Conservation (phyloP, 2,113 vertebrate genomes). For the Australoheros scitulus region DNA sequence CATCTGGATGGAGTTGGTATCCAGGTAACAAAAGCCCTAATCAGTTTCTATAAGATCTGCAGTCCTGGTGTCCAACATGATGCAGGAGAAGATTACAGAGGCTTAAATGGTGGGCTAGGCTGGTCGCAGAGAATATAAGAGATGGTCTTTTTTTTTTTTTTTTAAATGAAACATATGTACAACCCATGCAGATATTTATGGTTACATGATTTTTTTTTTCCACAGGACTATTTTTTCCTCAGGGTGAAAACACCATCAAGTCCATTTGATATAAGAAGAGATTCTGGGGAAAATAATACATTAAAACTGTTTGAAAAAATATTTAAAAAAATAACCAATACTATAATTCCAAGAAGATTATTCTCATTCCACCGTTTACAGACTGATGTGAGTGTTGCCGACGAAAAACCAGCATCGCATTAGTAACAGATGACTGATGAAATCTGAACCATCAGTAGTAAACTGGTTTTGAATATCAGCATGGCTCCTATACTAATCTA, state of each 20-base stretch:
- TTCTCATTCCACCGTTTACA: constrained; percentile 15
- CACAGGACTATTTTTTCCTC: background rate
- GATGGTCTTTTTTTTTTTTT: too few relatives aligned
- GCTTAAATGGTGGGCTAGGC: background rate
- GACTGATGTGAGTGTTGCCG: constrained; percentile 16
- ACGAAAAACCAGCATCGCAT: constrained; percentile 22
- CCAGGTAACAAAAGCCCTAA: constrained; percentile 73
- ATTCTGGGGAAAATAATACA: background rate
- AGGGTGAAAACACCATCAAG: background rate
- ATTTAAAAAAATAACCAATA: constrained; percentile 13
- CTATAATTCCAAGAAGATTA: background rate
- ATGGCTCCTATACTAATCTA: constrained; percentile 13
- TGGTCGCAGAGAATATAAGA: background rate
- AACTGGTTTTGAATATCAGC: constrained; percentile 16
- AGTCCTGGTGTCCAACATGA: constrained; percentile 28
- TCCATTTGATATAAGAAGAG: background rate
- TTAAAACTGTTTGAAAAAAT: constrained; percentile 4
- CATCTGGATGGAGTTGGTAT: constrained; percentile 65
- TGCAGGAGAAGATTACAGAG: constrained; percentile 13
- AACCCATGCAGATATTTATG: background rate
- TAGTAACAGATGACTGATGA: constrained; percentile 44
- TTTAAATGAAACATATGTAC: background rate
- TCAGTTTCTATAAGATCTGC: constrained; percentile 53
- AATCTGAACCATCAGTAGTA: constrained; percentile 17
- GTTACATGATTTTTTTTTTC: background rate